These are phyloP conservation scores for Venustoraphidia nigricollis DNA, from an alignment of 2,888 invertebrate genomes.

Conservation along the genomic window DNA sequence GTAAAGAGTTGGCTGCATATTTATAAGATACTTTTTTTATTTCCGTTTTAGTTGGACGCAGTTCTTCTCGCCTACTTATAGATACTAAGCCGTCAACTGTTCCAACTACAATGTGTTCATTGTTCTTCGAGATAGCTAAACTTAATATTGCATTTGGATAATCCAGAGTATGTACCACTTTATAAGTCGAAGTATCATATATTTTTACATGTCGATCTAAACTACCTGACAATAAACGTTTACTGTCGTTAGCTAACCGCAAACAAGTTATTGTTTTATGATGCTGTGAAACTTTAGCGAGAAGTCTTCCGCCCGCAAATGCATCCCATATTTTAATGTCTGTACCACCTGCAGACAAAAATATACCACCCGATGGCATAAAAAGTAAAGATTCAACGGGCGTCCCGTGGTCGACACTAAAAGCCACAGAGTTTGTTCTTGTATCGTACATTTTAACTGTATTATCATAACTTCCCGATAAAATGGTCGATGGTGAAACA, in stretches of 20 bases:
- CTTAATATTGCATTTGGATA: constrained; percentile 85
- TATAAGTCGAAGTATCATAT: constrained; percentile 74
- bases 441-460: constrained; percentile 77
- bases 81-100: constrained; percentile 88
- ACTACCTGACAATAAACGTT: constrained; percentile 74
- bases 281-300: constrained; percentile 78
- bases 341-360: constrained; percentile 83
- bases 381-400: constrained; percentile 83
- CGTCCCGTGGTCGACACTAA: constrained; percentile 70
- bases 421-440: constrained; percentile 49
- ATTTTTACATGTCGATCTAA: constrained; percentile 89
- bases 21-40: constrained; percentile 39
- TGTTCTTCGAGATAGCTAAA: constrained; percentile 56
- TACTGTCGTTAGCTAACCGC: constrained; percentile 64
- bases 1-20: constrained; percentile 22
- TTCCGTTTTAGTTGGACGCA: constrained; percentile 22
- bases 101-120: constrained; percentile 78
- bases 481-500: constrained; percentile 54
- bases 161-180: constrained; percentile 74
- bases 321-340: constrained; percentile 90
- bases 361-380: constrained; percentile 77
- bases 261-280: constrained; percentile 91
- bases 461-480: constrained; percentile 84
- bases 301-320: constrained; percentile 68
- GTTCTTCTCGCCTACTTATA: constrained; percentile 56